These are phyloP conservation scores for Tenebrio molitor DNA, from an alignment of 1,140 invertebrate species.

Conservation along the genomic window DNA sequence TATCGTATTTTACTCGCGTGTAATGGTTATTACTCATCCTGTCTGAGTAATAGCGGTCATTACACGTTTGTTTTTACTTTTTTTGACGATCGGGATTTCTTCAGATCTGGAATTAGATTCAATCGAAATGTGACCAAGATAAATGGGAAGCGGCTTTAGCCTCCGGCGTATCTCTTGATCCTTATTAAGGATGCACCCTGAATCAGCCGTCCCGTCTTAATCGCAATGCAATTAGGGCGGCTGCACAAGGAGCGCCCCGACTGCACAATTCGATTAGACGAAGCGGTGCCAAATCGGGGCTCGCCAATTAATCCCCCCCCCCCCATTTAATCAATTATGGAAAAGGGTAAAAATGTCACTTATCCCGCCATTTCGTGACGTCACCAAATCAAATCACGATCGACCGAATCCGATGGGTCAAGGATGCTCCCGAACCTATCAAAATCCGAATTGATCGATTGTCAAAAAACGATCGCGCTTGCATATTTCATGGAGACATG, in stretches of 20 bases:
- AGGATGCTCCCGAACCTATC: slow-evolving; percentile 12
- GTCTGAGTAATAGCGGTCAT: too few species aligned
- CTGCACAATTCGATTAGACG: slow-evolving; percentile 7
- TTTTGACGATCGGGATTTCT: too few species aligned
- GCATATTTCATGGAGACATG: slow-evolving; percentile 33
- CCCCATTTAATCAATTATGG: slow-evolving; percentile 11
- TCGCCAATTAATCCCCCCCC: background rate
- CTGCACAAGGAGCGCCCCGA: slow-evolving; percentile 15
- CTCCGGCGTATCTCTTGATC: too few species aligned
- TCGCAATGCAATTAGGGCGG: slow-evolving; percentile 2
- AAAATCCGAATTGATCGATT: slow-evolving; percentile 33
- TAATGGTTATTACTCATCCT: too few species aligned
- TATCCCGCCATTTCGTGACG: slow-evolving; percentile 18
- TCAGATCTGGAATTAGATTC: too few species aligned
- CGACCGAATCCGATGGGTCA: slow-evolving; percentile 25
- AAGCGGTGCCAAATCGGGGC: background rate
- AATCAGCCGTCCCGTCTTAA: background rate
- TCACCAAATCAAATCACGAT: slow-evolving; percentile 10
- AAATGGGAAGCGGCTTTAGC: too few species aligned
- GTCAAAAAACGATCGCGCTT: slow-evolving; percentile 14
- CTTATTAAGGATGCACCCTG: too few species aligned
- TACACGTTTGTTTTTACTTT: too few species aligned
- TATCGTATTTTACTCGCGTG: too few species aligned
- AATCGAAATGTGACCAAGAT: too few species aligned
- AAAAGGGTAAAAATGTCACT: slow-evolving; percentile 29